These are phyloP conservation scores for Helicoverpa assulta DNA, from an alignment of 2,888 invertebrate genomes.

Conservation along the genomic window DNA sequence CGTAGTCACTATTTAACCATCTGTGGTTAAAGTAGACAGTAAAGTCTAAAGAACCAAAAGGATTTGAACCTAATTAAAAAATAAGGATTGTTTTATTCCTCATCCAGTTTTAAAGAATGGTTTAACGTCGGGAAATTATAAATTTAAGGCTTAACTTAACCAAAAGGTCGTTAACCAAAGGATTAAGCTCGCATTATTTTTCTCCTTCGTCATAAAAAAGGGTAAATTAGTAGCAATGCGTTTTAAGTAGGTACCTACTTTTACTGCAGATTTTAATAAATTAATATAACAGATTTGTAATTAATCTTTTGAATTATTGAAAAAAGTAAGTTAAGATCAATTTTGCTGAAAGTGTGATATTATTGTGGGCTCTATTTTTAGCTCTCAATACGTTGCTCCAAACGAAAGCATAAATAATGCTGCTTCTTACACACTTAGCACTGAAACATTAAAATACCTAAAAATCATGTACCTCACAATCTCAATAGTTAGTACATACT, in stretches of 20 bases:
- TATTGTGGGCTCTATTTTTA: too few species aligned
- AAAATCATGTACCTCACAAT: slow-evolving; percentile 8
- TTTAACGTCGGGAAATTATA: background rate
- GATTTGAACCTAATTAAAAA: background rate
- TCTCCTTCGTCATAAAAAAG: background rate
- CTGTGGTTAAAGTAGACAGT: too few species aligned
- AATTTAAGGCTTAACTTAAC: background rate
- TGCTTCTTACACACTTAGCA: background rate
- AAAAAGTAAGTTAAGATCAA: too few species aligned
- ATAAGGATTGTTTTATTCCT: background rate
- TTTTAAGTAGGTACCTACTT: too few species aligned
- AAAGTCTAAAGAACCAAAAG: too few species aligned
- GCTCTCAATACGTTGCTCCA: too few species aligned
- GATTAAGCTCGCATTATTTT: background rate
- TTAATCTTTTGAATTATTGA: too few species aligned
- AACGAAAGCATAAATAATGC: too few species aligned
- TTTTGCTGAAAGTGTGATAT: too few species aligned
- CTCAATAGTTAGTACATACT: slow-evolving; percentile 26
- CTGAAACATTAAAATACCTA: background rate
- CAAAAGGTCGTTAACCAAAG: slow-evolving; percentile 1
- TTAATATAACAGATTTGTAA: too few species aligned
- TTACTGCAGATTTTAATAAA: too few species aligned
- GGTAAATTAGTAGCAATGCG: background rate
- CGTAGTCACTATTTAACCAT: too few species aligned
- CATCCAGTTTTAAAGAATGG: background rate